Conservation (phyloP, 2,888 invertebrate genomes). For the Seira sanloemensis region DNA sequence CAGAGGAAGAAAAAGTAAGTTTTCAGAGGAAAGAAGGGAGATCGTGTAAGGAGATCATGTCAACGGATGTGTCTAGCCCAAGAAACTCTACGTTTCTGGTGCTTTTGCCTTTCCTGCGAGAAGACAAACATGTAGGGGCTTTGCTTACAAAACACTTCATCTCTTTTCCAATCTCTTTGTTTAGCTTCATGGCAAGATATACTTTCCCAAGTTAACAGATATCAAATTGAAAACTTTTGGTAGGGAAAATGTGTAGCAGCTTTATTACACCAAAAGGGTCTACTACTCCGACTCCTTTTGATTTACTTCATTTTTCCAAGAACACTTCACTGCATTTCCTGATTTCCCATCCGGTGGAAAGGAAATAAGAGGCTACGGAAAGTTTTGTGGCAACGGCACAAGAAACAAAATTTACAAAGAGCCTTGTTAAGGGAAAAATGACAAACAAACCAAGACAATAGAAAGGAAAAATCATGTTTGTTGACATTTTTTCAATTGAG, state of each 20-base stretch:
- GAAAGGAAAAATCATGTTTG: background rate
- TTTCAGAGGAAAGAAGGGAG: background rate
- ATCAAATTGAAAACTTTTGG: background rate
- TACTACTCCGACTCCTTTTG: background rate
- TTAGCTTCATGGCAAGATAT: background rate
- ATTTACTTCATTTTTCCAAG: background rate
- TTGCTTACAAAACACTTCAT: conserved; percentile 1
- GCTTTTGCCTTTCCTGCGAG: too few relatives aligned
- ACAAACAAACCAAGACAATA: background rate
- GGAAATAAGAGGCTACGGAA: background rate
- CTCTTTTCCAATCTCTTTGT: background rate
- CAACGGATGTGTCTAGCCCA: conserved; percentile 1
- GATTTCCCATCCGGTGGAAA: background rate
- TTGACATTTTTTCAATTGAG: background rate
- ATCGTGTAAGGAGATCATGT: conserved; percentile 15
- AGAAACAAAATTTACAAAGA: background rate
- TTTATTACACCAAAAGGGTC: background rate
- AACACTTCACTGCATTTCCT: background rate
- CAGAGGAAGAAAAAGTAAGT: background rate
- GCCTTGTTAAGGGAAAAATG: background rate
- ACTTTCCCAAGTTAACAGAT: background rate
- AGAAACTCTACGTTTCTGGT: background rate
- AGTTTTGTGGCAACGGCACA: background rate
- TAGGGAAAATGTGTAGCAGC: background rate
- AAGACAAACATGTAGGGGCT: too few relatives aligned